phyloP scores from a whole-genome alignment of 2,113 vertebrate species.

The Chunga burmeisteri region DNA sequence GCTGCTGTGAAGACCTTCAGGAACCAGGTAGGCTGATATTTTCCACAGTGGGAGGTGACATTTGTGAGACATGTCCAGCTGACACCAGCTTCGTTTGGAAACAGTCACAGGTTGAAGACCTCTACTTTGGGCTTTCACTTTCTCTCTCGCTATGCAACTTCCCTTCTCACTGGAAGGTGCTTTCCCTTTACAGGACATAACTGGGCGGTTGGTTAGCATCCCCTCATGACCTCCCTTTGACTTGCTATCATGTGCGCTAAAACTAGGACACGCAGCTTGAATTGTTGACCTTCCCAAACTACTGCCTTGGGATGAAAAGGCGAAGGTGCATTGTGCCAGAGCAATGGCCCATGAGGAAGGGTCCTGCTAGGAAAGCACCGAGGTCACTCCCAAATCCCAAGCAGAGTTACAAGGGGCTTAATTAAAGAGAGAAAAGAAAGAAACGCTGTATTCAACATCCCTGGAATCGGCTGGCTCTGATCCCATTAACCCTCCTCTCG shows the following conservation, averaged over 20 bases:
- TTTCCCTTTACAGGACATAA: not conserved
- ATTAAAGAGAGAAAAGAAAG: not conserved
- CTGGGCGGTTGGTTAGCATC: not conserved
- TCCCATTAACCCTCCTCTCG: not conserved
- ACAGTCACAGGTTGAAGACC: not conserved
- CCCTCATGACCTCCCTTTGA: not conserved
- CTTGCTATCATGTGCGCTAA: not conserved
- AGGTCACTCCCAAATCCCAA: not conserved
- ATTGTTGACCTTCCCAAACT: not conserved
- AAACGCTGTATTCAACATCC: not conserved
- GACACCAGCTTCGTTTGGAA: not conserved
- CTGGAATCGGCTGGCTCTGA: not conserved
- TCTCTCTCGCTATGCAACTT: not conserved
- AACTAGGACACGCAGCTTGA: not conserved
- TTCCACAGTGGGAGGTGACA: not conserved
- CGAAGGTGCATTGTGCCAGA: not conserved
- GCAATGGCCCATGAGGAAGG: not conserved
- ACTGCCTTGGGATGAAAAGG: not conserved
- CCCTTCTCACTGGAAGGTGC: not conserved
- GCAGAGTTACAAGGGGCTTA: not conserved
- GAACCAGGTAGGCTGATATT: not conserved
- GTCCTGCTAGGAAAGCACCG: not conserved
- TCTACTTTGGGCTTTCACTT: not conserved
- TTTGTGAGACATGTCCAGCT: not conserved
- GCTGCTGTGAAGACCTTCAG: not conserved